A percentile compares a stretch with the other conserved stretches of the same genome.
Evolutionary conservation across 2,797 vertebrate species (phyloP).

Genomic region (Chiroxiphia lanceolata): DNA sequence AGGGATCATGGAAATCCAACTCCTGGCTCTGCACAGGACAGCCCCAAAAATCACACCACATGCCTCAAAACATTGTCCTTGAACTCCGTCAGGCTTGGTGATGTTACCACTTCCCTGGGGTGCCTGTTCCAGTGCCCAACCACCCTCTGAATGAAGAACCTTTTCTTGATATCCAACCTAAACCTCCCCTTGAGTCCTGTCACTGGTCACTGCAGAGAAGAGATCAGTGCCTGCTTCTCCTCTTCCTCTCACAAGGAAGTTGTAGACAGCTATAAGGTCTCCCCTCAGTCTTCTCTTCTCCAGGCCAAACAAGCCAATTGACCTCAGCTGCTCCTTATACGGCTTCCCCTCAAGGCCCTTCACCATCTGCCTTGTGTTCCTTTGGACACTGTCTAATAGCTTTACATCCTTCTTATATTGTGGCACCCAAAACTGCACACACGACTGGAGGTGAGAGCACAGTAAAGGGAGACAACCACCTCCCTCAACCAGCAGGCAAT

Average conservation of each 20-base stretch:
- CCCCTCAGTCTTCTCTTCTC: neutral
- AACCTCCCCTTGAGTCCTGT: neutral
- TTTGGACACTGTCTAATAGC: neutral
- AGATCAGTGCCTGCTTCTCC: neutral
- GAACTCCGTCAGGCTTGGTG: neutral
- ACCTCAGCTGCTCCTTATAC: neutral
- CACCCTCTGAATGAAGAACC: neutral
- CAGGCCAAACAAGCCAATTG: neutral
- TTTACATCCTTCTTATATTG: neutral
- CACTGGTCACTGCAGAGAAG: neutral
- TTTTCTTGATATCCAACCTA: neutral
- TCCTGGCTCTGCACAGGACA: neutral
- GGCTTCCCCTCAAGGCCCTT: neutral
- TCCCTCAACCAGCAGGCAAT: fast-evolving
- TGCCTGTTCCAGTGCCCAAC: neutral
- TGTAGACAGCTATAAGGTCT: neutral
- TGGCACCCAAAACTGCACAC: neutral
- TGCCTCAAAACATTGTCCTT: neutral
- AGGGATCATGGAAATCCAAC: neutral
- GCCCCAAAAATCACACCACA: neutral
- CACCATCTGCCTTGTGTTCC: neutral
- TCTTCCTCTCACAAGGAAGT: neutral
- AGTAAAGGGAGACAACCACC: neutral
- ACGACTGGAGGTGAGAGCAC: fast-evolving
- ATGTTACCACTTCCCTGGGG: neutral